Conservation (phyloP, 2,113 vertebrate genomes). For the Dasyprocta punctata region DNA sequence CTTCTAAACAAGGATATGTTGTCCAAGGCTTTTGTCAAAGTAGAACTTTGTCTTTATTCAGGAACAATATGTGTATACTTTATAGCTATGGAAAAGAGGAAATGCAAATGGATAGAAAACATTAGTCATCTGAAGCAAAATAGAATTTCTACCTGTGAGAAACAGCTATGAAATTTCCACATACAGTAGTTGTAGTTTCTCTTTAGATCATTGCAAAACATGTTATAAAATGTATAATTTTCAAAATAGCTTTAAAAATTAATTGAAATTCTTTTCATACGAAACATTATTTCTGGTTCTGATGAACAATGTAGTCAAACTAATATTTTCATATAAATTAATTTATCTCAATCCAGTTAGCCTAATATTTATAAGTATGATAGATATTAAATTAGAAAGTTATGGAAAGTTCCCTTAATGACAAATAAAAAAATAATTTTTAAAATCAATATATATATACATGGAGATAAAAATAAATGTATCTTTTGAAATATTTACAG, state of each 20-base stretch:
- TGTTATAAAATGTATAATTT: not conserved
- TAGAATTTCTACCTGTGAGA: not conserved
- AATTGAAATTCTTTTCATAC: not conserved
- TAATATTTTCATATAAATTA: not conserved
- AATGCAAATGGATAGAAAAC: not conserved
- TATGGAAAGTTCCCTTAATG: not conserved
- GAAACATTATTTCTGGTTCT: not conserved
- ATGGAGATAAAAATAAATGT: not conserved
- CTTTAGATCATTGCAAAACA: not conserved
- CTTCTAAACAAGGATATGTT: not conserved
- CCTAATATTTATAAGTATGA: not conserved
- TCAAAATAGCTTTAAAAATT: not conserved
- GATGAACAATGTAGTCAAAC: not conserved
- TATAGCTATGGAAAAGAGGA: not conserved
- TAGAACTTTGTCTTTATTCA: not conserved
- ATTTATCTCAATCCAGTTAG: not conserved
- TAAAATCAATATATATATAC: not conserved
- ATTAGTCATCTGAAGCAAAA: not conserved
- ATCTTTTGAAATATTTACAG: not conserved
- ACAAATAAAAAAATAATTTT: not conserved
- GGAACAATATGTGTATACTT: not conserved
- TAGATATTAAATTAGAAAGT: not conserved
- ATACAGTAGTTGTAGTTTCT: not conserved
- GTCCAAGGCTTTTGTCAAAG: not conserved
- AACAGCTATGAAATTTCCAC: not conserved